Percentiles rank a stretch among this genome's conserved stretches.
These are phyloP conservation scores for Chymomyza fuscimana DNA, from an alignment of 2,888 invertebrate species.

Conservation along the genomic window DNA sequence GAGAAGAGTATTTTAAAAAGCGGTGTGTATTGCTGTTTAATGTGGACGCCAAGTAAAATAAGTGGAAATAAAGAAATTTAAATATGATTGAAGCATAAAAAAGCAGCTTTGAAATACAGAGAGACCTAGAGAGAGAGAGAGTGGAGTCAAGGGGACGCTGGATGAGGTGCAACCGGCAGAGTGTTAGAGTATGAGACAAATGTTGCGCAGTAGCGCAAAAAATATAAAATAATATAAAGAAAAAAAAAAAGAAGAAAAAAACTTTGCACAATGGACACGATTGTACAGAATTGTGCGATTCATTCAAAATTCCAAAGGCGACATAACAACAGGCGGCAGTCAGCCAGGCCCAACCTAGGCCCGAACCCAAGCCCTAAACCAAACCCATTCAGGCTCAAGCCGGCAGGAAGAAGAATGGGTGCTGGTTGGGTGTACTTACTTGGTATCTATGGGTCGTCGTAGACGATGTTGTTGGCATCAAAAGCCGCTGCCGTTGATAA, in stretches of 20 bases:
- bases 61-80: constrained; percentile 71
- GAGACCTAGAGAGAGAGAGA: constrained; percentile 18
- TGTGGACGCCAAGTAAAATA: constrained; percentile 19
- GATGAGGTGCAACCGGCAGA: not conserved
- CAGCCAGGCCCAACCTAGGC: constrained; percentile 30
- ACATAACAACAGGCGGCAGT: constrained; percentile 25
- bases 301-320: constrained; percentile 3
- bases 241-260: constrained; percentile 25
- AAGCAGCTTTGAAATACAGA: constrained; percentile 56
- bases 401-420: not conserved
- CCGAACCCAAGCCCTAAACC: not conserved
- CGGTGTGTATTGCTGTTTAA: not conserved
- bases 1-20: constrained; percentile 5
- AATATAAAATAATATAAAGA: not conserved
- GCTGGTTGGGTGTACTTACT: not conserved
- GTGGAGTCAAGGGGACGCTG: not conserved
- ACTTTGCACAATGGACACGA: constrained; percentile 61
- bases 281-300: constrained; percentile 45
- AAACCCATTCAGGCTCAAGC: not conserved
- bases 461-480: not conserved
- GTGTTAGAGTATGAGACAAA: not conserved
- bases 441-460: not conserved
- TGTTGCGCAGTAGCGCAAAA: not conserved
- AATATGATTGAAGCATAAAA: constrained; percentile 58
- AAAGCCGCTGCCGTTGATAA: constrained; percentile 2